Evolutionary conservation across 2,888 invertebrate species (phyloP).

Genomic region (Diaprepes abbreviatus): DNA sequence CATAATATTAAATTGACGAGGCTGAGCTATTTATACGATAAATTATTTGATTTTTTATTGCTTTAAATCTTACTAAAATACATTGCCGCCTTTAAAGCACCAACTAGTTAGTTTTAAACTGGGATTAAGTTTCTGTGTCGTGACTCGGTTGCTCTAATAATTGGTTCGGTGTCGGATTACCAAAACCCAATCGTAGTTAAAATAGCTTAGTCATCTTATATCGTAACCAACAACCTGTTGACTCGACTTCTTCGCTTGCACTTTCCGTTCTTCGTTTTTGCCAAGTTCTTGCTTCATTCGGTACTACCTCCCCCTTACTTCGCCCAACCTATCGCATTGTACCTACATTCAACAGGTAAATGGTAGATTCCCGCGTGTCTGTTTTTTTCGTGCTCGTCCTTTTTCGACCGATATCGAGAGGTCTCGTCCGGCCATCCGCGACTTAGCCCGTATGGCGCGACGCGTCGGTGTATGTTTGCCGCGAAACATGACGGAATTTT

Average conservation of each 20-base stretch:
- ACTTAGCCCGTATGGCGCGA: slow-evolving; percentile 47
- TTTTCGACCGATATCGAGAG: slow-evolving; percentile 47
- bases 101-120: not conserved
- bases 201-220: slow-evolving; percentile 37
- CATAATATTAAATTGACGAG: too few relatives aligned
- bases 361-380: slow-evolving; percentile 40
- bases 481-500: slow-evolving; percentile 45
- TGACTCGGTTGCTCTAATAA: slow-evolving; percentile 19
- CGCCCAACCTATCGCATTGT: slow-evolving; percentile 11
- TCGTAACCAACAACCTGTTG: slow-evolving; percentile 34
- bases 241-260: slow-evolving; percentile 40
- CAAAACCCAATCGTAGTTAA: slow-evolving; percentile 17
- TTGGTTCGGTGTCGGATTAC: slow-evolving; percentile 3
- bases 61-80: too few relatives aligned
- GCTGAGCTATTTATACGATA: too few relatives aligned
- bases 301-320: slow-evolving; percentile 25
- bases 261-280: slow-evolving; percentile 42
- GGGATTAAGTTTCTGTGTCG: slow-evolving; percentile 3
- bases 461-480: slow-evolving; percentile 45
- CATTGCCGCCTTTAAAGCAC: too few relatives aligned
- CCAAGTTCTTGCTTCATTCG: slow-evolving; percentile 30
- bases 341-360: slow-evolving; percentile 47
- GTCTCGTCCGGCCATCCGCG: slow-evolving; percentile 43
- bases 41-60: too few relatives aligned
- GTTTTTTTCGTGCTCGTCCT: slow-evolving; percentile 47